phyloP scores from a whole-genome alignment of 2,797 vertebrate genomes.

The Fratercula arctica region DNA sequence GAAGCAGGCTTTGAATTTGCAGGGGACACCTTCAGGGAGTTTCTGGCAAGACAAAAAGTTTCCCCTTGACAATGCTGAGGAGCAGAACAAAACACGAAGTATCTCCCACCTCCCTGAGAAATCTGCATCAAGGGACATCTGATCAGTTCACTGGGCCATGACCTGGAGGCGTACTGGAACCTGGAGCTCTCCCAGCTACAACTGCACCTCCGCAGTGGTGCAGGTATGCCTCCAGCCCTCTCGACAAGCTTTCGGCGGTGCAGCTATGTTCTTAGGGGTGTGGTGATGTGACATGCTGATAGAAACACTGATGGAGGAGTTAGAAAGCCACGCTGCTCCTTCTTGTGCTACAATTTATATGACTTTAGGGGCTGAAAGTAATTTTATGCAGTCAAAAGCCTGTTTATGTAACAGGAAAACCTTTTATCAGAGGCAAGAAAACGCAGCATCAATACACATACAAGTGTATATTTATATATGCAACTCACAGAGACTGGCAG shows the following conservation, averaged over 20 bases:
- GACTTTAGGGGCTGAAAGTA: neutral
- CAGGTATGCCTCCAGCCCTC: neutral
- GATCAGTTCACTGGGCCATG: neutral
- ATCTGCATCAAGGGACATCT: neutral
- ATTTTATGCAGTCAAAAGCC: neutral
- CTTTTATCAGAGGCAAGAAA: neutral
- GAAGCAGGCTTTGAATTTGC: neutral
- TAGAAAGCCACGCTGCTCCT: neutral
- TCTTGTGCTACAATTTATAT: neutral
- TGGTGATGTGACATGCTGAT: too few relatives aligned
- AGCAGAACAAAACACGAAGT: neutral
- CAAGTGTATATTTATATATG: neutral
- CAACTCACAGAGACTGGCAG: neutral
- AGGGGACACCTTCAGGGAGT: neutral
- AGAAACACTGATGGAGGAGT: neutral
- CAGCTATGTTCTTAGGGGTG: neutral
- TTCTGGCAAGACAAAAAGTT: neutral
- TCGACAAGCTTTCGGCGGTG: accelerated
- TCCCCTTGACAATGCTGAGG: neutral
- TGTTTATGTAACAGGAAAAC: neutral
- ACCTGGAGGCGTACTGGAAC: neutral
- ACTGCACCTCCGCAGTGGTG: accelerated
- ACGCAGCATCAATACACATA: neutral
- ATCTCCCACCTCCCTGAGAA: neutral
- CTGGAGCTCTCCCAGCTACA: neutral